Conservation (phyloP, 2,888 invertebrate genomes). For the Drosophila testacea region DNA sequence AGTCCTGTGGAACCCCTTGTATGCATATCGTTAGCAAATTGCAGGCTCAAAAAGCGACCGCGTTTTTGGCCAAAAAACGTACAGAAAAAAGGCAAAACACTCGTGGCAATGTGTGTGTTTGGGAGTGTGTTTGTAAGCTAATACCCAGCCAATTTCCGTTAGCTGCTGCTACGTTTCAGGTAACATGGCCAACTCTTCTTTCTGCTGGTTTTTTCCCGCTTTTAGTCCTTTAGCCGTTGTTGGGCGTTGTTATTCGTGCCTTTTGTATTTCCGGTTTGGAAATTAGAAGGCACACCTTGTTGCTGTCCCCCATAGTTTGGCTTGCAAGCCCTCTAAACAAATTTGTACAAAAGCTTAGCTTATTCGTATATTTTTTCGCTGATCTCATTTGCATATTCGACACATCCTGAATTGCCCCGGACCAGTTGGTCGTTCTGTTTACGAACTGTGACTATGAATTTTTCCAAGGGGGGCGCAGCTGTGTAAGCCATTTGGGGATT, state of each 20-base stretch:
- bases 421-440: constrained; percentile 15
- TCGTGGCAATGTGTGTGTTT: constrained; percentile 15
- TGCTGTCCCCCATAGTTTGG: constrained; percentile 23
- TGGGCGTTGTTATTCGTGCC: constrained; percentile 62
- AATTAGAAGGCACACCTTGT: constrained; percentile 65
- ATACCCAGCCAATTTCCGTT: constrained; percentile 77
- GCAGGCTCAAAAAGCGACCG: constrained; percentile 66
- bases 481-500: constrained; percentile 23
- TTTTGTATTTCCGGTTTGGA: constrained; percentile 78
- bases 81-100: constrained; percentile 14
- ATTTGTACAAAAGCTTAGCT: constrained; percentile 76
- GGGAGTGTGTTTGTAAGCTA: constrained; percentile 56
- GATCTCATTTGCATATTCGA: constrained; percentile 72
- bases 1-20: constrained; percentile 42
- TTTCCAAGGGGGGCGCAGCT: constrained; percentile 10
- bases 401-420: constrained; percentile 46
- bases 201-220: constrained; percentile 13
- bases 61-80: constrained; percentile 10
- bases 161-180: constrained; percentile 47
- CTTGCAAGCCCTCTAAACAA: constrained; percentile 49
- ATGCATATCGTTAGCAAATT: constrained; percentile 81
- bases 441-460: constrained; percentile 50
- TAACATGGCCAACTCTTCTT: constrained; percentile 44
- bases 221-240: constrained; percentile 12
- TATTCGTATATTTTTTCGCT: constrained; percentile 34